Percentiles rank a stretch among this genome's conserved stretches.
phyloP scores from a whole-genome alignment of 1,140 invertebrate genomes.

The Atta colombica region DNA sequence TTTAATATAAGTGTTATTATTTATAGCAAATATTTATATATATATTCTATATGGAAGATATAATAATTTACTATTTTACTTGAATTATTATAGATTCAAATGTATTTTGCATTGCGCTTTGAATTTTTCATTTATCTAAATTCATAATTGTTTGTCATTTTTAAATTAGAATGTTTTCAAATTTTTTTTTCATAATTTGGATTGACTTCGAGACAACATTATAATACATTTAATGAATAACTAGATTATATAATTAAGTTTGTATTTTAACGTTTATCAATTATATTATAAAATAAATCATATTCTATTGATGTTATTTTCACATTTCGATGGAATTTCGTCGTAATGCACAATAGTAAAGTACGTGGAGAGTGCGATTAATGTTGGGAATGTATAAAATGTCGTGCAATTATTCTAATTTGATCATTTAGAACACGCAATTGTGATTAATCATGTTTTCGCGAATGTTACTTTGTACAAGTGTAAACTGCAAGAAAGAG shows the following conservation, averaged over 20 bases:
- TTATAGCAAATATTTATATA: background rate
- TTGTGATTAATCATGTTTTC: background rate
- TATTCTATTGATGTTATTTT: no score
- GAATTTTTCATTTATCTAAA: background rate
- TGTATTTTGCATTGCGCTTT: background rate
- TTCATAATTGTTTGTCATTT: background rate
- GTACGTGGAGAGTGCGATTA: no score
- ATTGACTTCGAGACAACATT: no score
- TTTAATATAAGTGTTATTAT: background rate
- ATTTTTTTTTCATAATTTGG: no score
- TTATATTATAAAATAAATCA: no score
- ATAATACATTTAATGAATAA: no score
- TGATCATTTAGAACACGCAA: background rate
- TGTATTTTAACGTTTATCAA: no score
- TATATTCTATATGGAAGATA: background rate
- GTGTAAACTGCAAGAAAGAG: background rate
- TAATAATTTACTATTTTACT: background rate
- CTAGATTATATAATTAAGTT: no score
- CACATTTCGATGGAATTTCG: no score
- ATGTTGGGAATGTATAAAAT: no score
- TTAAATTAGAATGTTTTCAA: background rate
- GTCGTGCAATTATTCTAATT: background rate
- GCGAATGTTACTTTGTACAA: background rate
- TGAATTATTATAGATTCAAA: background rate
- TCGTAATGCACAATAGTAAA: no score